Evolutionary conservation across 64 coral and sea anemone species (phyloP).

Genomic region (Anthopleura sola): DNA sequence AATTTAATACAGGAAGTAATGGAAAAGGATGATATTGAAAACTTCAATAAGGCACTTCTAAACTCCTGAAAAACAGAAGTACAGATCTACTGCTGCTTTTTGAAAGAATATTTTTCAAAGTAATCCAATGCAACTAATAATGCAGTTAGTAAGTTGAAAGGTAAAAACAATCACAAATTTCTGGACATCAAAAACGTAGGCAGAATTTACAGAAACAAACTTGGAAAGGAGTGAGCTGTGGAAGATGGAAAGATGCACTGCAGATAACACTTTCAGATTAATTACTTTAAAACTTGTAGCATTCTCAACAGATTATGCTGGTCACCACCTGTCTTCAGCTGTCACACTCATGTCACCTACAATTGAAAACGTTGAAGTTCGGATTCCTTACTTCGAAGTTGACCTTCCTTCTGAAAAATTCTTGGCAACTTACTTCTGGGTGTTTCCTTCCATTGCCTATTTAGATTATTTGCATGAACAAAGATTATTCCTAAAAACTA

Average conservation of each 20-base stretch:
- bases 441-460: slow-evolving; percentile 29
- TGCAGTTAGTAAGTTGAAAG: background rate
- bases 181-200: slow-evolving; percentile 12
- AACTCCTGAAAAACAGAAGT: slow-evolving; percentile 15
- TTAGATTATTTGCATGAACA: slow-evolving; percentile 28
- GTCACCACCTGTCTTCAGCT: slow-evolving; percentile 17
- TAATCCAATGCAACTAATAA: slow-evolving; percentile 1
- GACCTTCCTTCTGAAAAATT: slow-evolving; percentile 21
- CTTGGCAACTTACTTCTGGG: slow-evolving; percentile 57
- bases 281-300: background rate
- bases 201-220: slow-evolving; percentile 16
- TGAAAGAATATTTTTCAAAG: background rate
- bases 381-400: slow-evolving; percentile 1
- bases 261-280: background rate
- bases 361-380: background rate
- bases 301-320: slow-evolving; percentile 36
- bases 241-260: background rate
- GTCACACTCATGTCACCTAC: slow-evolving; percentile 37
- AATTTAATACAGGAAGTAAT: too few species aligned
- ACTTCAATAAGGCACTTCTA: too few species aligned
- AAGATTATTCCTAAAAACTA: slow-evolving; percentile 1
- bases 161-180: slow-evolving; percentile 13
- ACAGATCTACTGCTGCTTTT: background rate
- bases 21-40: too few species aligned
- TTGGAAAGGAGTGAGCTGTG: background rate